Conservation (phyloP, 2,113 vertebrate genomes). For the Stigmatopora nigra region DNA sequence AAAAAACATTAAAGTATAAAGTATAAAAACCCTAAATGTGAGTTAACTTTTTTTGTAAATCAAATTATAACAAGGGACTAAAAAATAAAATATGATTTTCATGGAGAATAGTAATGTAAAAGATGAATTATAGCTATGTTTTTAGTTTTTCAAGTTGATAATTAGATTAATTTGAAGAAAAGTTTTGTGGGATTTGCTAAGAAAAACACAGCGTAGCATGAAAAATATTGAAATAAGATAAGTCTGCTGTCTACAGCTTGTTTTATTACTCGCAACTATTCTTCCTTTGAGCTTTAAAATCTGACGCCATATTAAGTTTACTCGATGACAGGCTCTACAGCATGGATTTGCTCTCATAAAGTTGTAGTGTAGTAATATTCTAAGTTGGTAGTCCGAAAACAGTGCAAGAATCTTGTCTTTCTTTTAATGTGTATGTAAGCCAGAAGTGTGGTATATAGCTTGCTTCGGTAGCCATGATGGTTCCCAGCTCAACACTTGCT, state of each 20-base stretch:
- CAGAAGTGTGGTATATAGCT: constrained; percentile 22
- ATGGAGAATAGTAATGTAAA: not conserved
- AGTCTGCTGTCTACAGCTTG: no score
- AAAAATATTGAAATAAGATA: not conserved
- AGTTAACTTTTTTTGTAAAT: not conserved
- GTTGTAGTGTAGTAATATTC: no score
- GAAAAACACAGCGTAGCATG: not conserved
- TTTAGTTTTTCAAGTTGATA: no score
- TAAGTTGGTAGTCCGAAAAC: no score
- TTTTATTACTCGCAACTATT: no score
- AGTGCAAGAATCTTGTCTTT: no score
- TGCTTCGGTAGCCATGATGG: constrained; percentile 32
- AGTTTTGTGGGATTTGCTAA: not conserved
- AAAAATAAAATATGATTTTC: not conserved
- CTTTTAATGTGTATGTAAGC: constrained; percentile 9
- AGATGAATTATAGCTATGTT: no score
- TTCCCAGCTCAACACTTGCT: constrained; percentile 42
- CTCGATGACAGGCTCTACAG: no score
- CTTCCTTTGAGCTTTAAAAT: no score
- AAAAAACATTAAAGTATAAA: constrained; percentile 50
- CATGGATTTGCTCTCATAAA: no score
- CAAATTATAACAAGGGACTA: not conserved
- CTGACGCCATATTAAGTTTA: no score
- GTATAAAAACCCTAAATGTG: not conserved
- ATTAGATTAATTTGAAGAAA: not conserved